Evolutionary conservation across 2,113 vertebrate genomes (phyloP).

Genomic region (rabbit (Oryctolagus cuniculus)): DNA sequence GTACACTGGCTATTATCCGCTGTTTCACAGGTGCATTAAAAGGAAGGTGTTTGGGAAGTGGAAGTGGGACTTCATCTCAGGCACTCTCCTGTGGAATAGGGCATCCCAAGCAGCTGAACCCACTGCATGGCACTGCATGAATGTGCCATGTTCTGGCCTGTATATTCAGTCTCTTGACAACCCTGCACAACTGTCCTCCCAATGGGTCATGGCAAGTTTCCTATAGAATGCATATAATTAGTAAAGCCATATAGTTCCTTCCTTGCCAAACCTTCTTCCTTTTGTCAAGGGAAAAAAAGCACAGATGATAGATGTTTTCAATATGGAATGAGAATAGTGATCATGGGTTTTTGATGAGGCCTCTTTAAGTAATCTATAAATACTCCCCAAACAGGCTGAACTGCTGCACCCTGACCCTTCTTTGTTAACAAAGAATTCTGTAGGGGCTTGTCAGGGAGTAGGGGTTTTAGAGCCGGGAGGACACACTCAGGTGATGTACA

Average conservation of each 20-base stretch:
- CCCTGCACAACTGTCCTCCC: not conserved
- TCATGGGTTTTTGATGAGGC: not conserved
- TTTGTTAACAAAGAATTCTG: not conserved
- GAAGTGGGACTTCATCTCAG: no score
- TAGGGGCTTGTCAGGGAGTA: not conserved
- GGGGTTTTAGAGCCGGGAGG: not conserved
- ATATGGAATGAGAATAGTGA: conserved; percentile 41
- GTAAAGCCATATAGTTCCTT: not conserved
- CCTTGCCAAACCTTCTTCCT: not conserved
- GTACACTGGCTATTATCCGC: no score
- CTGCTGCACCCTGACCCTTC: not conserved
- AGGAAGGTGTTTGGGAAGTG: no score
- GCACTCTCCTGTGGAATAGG: no score
- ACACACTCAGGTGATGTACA: not conserved
- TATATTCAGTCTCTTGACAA: not conserved
- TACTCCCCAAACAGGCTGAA: not conserved
- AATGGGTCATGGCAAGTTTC: not conserved
- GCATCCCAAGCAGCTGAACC: no score
- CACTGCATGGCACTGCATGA: no score
- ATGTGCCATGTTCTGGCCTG: not conserved
- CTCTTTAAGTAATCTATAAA: conserved; percentile 22
- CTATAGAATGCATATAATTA: not conserved
- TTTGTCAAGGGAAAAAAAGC: conserved; percentile 45
- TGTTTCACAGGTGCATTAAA: no score
- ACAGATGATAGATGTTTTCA: conserved; percentile 45